Base-by-base conservation (phyloP, 2,888 invertebrate genomes). In the Endotricha flammealis region DNA sequence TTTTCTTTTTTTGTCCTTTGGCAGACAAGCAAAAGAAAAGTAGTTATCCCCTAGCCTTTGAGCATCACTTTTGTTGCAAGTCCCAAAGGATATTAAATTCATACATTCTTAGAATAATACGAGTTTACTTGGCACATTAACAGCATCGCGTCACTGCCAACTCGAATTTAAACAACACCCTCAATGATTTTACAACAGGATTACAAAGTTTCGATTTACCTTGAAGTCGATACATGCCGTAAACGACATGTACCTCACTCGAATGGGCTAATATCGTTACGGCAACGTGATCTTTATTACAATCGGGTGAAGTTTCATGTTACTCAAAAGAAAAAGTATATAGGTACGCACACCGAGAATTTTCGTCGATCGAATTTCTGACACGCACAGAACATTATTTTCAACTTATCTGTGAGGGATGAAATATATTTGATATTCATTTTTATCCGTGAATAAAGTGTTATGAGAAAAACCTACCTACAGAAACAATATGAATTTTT, bases 221-320 rank as follows among this genome's bases (percentile, higher is more conserved):
- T 43, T 36, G 30, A 35, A 39, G 39, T 32, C 32, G 36, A 39
- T 44, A 31, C 13, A 27, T 27, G 12, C 17, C 29, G 39, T 42
- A 42, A 39, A 42, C 52, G 46, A 48, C 45, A 44, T 42, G 43
- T 40, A 38, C 32, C 39, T 42, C 29, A 23, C 23, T 35, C 22
- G 41, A 45, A 48, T 46, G 41, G 36, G 45, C 44, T 34, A 44
- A 53, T 50, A 46, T 46, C 48, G 48, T 42, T 36, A 39, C 24
- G 38, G 39, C 48, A 56, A 62, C 52, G 39, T 46, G 53, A 58
- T 59, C 54, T 53, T 58, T 59, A 65, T 59, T 57, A 55, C 35
- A 56, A 53, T 48, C 40, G 41, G 38, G 38, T 50, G 42, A 35
- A 47, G 43, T 46, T 34, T 32, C 39, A 31, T 22, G 34, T 37